Evolutionary conservation across 2,113 vertebrate genomes (phyloP).

Genomic region (Tonatia bakeri): DNA sequence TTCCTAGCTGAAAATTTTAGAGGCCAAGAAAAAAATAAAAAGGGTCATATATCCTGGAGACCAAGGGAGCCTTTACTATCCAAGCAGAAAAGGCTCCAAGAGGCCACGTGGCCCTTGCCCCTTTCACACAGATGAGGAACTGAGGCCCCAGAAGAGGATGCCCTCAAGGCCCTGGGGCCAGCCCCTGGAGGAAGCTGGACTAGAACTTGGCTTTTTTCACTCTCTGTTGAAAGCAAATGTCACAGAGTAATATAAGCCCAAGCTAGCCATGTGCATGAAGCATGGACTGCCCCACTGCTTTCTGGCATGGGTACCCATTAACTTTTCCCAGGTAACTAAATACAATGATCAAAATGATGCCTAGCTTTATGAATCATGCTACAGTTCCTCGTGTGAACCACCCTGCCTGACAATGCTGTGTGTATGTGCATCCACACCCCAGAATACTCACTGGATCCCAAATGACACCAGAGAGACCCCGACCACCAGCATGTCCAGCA

Average conservation of each 20-base stretch:
- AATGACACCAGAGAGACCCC: conserved; percentile 99
- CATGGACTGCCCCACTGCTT: neutral
- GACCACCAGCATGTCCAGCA: conserved; percentile 97
- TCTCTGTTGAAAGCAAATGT: neutral
- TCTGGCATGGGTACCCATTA: neutral
- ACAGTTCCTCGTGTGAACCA: neutral
- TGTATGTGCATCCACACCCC: too few species aligned
- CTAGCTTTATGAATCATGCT: neutral
- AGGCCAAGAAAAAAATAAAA: neutral
- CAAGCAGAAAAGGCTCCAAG: neutral
- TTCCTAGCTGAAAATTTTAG: neutral
- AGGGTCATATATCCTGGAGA: neutral
- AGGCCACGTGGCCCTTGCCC: neutral
- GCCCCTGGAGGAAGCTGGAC: neutral
- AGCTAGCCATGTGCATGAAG: neutral
- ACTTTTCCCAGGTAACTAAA: neutral
- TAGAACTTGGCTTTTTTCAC: neutral
- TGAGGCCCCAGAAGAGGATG: neutral
- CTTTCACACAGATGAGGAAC: neutral
- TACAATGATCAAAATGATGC: neutral
- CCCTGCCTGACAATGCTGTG: neutral
- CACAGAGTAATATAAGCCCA: neutral
- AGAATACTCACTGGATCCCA: conserved; percentile 95
- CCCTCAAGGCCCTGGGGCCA: neutral
- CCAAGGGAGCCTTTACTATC: neutral